Conservation (phyloP, 2,888 invertebrate species). For the Diploptera punctata region DNA sequence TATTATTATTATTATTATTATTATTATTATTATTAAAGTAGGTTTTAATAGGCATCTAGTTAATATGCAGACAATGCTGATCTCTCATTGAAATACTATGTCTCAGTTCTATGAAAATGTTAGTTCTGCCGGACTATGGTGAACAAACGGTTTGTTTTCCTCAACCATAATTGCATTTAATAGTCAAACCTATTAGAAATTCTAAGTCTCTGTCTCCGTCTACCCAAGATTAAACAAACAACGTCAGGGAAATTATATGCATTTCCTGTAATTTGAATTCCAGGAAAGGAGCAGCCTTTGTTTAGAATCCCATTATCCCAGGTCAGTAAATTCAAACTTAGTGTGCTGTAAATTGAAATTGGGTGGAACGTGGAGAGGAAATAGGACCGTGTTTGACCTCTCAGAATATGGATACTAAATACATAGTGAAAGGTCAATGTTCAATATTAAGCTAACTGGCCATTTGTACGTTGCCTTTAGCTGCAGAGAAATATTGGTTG, state of each 20-base stretch:
- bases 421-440: constrained; percentile 11
- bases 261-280: constrained; percentile 24
- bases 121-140: too few species aligned
- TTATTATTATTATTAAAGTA: too few species aligned
- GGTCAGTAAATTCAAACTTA: constrained; percentile 12
- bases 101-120: too few species aligned
- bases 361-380: neutral
- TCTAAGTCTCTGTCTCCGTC: neutral
- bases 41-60: too few species aligned
- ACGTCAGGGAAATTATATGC: constrained; percentile 9
- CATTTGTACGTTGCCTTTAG: neutral
- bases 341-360: constrained; percentile 14
- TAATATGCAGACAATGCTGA: too few species aligned
- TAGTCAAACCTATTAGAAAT: neutral
- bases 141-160: neutral
- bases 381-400: constrained; percentile 12
- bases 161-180: neutral
- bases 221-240: neutral
- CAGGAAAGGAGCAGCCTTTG: neutral
- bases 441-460: constrained; percentile 19
- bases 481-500: neutral
- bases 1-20: too few species aligned
- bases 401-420: constrained; percentile 16
- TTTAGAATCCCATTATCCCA: neutral
- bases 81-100: too few species aligned